Evolutionary conservation across 2,888 invertebrate species (phyloP), one percentile per base, ranked within the genome.

Genomic region (Agrilus cyanescens): DNA sequence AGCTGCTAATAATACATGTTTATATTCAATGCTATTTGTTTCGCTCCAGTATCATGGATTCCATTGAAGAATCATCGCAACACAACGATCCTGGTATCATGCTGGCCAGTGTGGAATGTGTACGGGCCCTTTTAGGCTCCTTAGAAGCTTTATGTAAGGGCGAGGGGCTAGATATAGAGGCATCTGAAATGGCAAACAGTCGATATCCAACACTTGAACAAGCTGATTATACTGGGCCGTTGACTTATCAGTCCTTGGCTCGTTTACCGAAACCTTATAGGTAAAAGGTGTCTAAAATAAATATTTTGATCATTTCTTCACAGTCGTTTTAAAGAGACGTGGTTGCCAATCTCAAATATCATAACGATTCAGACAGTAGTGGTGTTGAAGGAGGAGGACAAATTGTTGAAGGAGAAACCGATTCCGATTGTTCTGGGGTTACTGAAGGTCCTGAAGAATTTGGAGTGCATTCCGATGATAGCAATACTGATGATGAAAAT

Each of bases 1-100:
- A 38, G 33, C 32, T n/a, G n/a, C 10, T 10, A 2, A 18, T 10
- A 25, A 25, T 10, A 10, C 8, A 10, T 2, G 16, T 29, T 29
- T 32, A 35, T 20, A 37, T 37, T 33, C 10, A 10, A 10, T 25
- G 8, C 2, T 5, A 10, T 25, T 10, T 25, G 40, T 40, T 39
- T 20, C 39, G 16, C 13, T 63, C 13, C 55, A 86, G 93, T 56
- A 82, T 90, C 53, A 86, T 93, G 77, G 93, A 94, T 59, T 88
- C 90, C 1, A 84, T 93, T 61, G 89, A 91, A 66, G 93, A 94
- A 67, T 88, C 89, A 46, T 85, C 89, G n/a, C 79, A 82, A 51
- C 83, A 83, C 48, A 82, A 78, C 38, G 84, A 85, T 50, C 78
- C 85, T 12, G 75, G 79, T 46, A 79, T 85, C 4, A 70, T 88